These are phyloP conservation scores for Epinotia nisella DNA, from an alignment of 2,888 invertebrate genomes.

Conservation along the genomic window DNA sequence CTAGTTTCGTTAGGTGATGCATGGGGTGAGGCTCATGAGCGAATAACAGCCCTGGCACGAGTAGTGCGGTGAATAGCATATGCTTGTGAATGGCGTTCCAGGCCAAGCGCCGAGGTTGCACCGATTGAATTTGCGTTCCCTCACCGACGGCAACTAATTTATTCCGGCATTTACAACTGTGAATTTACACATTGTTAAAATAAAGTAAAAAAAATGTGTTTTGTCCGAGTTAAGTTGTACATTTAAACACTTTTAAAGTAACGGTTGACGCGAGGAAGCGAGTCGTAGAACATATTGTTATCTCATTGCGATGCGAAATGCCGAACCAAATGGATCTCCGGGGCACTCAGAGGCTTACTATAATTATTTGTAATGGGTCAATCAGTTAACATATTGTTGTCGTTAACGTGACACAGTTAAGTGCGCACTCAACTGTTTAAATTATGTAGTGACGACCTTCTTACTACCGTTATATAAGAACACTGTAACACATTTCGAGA, in stretches of 20 bases:
- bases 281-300: background rate
- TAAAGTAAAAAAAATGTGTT: background rate
- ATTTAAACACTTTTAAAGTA: background rate
- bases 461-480: background rate
- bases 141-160: slow-evolving; percentile 7
- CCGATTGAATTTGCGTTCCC: slow-evolving; percentile 10
- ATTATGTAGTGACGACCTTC: slow-evolving; percentile 10
- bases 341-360: background rate
- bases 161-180: background rate
- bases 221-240: background rate
- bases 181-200: background rate
- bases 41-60: no score
- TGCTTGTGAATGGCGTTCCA: no score
- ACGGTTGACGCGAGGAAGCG: background rate
- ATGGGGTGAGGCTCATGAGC: no score
- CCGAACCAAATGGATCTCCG: background rate
- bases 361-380: background rate
- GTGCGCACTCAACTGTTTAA: slow-evolving; percentile 17
- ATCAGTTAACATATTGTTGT: background rate
- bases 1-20: no score
- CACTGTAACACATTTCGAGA: slow-evolving; percentile 2
- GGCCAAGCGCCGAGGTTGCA: background rate
- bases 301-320: background rate
- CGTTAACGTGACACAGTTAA: background rate
- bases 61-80: no score